Conservation (phyloP, 2,113 vertebrate genomes). For the Channa argus region DNA sequence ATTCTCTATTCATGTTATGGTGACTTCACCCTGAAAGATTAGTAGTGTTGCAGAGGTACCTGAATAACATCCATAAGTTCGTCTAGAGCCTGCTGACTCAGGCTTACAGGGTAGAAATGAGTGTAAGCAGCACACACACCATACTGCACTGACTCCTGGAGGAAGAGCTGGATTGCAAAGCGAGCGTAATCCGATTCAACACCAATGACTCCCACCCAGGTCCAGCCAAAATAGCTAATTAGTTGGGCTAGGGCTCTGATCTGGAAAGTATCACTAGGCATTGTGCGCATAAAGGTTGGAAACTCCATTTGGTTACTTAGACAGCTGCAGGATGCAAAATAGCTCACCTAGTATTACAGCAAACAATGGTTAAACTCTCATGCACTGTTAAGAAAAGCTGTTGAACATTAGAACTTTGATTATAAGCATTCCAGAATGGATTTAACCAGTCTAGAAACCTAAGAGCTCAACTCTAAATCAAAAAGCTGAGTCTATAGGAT, state of each 20-base stretch:
- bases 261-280: constrained; percentile 83
- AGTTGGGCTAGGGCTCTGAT: constrained; percentile 76
- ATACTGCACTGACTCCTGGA: constrained; percentile 72
- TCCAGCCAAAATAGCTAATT: constrained; percentile 80
- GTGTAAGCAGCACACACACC: constrained; percentile 78
- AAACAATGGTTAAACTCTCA: constrained; percentile 27
- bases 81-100: constrained; percentile 55
- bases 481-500: too few relatives aligned
- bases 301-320: constrained; percentile 80
- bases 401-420: neutral
- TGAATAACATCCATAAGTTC: constrained; percentile 68
- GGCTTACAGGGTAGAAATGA: constrained; percentile 71
- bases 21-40: too few relatives aligned
- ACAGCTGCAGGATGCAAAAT: constrained; percentile 82
- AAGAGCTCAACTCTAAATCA: too few relatives aligned
- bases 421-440: too few relatives aligned
- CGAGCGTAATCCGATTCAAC: constrained; percentile 79
- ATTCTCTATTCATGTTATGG: too few relatives aligned
- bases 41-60: constrained; percentile 20
- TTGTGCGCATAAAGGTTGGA: constrained; percentile 82
- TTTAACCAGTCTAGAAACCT: too few relatives aligned
- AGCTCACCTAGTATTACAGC: constrained; percentile 77
- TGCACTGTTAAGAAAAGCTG: neutral
- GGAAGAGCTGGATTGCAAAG: constrained; percentile 81
- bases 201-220: constrained; percentile 82